Evolutionary conservation across 2,888 invertebrate species (phyloP).

Genomic region (Ephialtes manifestator): DNA sequence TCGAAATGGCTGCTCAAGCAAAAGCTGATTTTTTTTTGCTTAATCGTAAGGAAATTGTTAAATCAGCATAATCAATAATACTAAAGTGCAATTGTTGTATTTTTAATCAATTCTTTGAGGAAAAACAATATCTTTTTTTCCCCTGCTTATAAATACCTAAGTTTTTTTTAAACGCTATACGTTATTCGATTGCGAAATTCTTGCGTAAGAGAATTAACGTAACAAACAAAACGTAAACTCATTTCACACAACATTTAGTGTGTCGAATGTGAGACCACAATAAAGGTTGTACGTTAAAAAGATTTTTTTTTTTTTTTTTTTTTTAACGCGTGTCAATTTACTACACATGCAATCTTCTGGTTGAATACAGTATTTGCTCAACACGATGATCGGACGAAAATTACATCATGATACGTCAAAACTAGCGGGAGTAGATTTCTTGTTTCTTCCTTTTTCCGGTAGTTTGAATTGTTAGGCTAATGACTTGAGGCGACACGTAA

Average conservation of each 20-base stretch:
- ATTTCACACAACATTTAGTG: not conserved
- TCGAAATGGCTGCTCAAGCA: not conserved
- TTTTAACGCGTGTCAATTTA: not conserved
- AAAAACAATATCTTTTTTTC: not conserved
- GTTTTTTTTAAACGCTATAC: not conserved
- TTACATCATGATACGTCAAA: slow-evolving; percentile 10
- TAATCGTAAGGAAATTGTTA: not conserved
- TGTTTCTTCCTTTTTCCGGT: slow-evolving; percentile 23
- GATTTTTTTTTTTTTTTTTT: slow-evolving; percentile 2
- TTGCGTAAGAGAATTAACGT: not conserved
- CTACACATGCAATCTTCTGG: slow-evolving; percentile 17
- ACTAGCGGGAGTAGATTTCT: slow-evolving; percentile 2
- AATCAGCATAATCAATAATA: not conserved
- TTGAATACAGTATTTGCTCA: slow-evolving; percentile 34
- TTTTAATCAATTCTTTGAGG: not conserved
- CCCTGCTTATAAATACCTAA: not conserved
- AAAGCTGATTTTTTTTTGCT: not conserved
- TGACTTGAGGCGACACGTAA: slow-evolving; percentile 1
- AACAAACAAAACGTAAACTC: not conserved
- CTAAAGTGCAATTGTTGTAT: not conserved
- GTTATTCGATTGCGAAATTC: not conserved
- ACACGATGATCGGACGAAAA: not conserved
- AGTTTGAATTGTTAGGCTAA: slow-evolving; percentile 15
- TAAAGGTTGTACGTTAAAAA: not conserved
- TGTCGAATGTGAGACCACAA: not conserved